Percentiles rank a stretch among this genome's conserved stretches.
Evolutionary conservation across 2,113 vertebrate genomes (phyloP).

Genomic region (Clarias batrachus): DNA sequence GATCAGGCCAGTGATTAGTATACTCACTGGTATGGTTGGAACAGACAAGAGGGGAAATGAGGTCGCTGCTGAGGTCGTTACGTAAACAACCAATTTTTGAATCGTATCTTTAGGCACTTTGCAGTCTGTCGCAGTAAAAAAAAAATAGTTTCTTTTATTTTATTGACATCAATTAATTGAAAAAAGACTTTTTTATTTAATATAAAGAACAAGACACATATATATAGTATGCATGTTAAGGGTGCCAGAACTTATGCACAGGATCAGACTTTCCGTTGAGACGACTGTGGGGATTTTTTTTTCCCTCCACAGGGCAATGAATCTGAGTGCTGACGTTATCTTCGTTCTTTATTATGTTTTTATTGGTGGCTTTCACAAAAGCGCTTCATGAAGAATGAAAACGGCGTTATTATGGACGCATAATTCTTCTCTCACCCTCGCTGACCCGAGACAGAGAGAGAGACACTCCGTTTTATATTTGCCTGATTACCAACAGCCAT

Average conservation of each 20-base stretch:
- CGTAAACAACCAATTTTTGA: no score
- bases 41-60: no score
- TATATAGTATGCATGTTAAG: not conserved
- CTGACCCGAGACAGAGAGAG: not conserved
- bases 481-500: not conserved
- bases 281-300: not conserved
- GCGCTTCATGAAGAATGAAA: constrained; percentile 65
- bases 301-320: constrained; percentile 65
- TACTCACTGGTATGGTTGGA: no score
- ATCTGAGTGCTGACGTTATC: constrained; percentile 89
- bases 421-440: constrained; percentile 56
- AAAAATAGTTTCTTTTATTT: no score
- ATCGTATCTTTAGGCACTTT: no score
- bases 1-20: no score
- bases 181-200: no score
- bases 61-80: no score
- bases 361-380: constrained; percentile 82
- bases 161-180: no score
- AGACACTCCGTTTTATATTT: not conserved
- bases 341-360: constrained; percentile 74
- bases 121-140: no score
- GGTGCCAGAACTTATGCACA: not conserved
- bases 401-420: constrained; percentile 55
- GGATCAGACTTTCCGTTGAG: not conserved
- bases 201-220: no score